A percentile compares a stretch with the other conserved stretches of the same genome.
Conservation (phyloP, 2,888 invertebrate species). For the Ommatoiulus sabulosus region DNA sequence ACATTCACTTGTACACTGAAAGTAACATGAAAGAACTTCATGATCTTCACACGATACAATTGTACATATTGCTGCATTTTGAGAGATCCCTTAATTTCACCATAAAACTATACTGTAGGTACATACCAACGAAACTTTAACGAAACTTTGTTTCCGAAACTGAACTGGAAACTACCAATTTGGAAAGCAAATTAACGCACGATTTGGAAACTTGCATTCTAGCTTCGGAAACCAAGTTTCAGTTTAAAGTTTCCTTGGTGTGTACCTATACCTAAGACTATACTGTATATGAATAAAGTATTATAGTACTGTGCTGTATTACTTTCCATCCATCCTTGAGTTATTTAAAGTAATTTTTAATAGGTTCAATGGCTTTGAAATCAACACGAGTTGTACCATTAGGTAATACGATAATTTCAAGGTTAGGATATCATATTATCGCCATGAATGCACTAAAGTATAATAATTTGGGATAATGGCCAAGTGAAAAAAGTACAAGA, state of each 20-base stretch:
- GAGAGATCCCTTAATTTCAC: not conserved
- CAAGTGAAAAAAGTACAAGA: constrained; percentile 13
- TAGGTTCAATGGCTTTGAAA: not conserved
- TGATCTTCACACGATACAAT: too few relatives aligned
- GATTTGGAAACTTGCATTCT: too few relatives aligned
- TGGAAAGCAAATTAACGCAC: too few relatives aligned
- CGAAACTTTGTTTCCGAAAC: not conserved
- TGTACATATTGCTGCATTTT: too few relatives aligned
- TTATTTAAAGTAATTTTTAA: not conserved
- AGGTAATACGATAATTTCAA: not conserved
- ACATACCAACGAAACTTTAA: not conserved
- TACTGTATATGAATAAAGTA: not conserved
- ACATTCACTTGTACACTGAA: too few relatives aligned
- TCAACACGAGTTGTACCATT: not conserved
- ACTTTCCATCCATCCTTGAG: not conserved
- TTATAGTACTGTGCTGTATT: not conserved
- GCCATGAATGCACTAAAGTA: not conserved
- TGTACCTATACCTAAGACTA: too few relatives aligned
- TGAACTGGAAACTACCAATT: too few relatives aligned
- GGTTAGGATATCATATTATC: not conserved
- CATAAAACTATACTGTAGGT: not conserved
- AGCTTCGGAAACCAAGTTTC: too few relatives aligned
- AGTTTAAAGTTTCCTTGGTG: too few relatives aligned
- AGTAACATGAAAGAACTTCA: too few relatives aligned
- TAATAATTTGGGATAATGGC: not conserved